Percentiles rank a stretch among this genome's conserved stretches.
Conservation (phyloP, 2,797 vertebrate genomes). For the Melanotaenia nigrans region DNA sequence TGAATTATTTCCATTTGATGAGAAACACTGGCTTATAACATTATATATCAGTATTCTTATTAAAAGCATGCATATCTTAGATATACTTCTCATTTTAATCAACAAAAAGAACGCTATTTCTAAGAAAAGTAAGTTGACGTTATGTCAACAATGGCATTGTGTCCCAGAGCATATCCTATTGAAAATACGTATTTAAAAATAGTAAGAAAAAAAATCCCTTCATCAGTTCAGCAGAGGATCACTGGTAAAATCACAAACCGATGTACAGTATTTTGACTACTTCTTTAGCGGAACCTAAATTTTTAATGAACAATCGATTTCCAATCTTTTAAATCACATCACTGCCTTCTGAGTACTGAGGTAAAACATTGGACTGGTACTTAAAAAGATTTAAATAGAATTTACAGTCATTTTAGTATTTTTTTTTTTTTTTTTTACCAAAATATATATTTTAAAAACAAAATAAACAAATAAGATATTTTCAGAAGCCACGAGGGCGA, state of each 20-base stretch:
- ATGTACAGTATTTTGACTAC: conserved; percentile 62
- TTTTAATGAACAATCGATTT: conserved; percentile 54
- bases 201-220: conserved; percentile 72
- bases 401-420: conserved; percentile 57
- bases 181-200: conserved; percentile 77
- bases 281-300: conserved; percentile 45
- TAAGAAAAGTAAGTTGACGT: conserved; percentile 73
- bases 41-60: conserved; percentile 77
- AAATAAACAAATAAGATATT: conserved; percentile 1
- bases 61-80: conserved; percentile 86
- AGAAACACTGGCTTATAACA: conserved; percentile 72
- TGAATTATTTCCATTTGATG: conserved; percentile 55
- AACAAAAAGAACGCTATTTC: conserved; percentile 70
- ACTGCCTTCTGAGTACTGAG: conserved; percentile 72
- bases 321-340: conserved; percentile 52
- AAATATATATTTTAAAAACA: conserved; percentile 43
- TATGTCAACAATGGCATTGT: conserved; percentile 77
- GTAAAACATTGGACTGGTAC: conserved; percentile 70
- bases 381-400: conserved; percentile 63
- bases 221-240: conserved; percentile 57
- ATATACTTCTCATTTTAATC: conserved; percentile 75
- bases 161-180: conserved; percentile 79
- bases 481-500: conserved; percentile 19
- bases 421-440: conserved; percentile 26
- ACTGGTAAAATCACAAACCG: conserved; percentile 44